Evolutionary conservation across 2,888 invertebrate genomes (phyloP), one percentile per base, ranked within the genome.

Genomic region (Nymphalis polychloros): DNA sequence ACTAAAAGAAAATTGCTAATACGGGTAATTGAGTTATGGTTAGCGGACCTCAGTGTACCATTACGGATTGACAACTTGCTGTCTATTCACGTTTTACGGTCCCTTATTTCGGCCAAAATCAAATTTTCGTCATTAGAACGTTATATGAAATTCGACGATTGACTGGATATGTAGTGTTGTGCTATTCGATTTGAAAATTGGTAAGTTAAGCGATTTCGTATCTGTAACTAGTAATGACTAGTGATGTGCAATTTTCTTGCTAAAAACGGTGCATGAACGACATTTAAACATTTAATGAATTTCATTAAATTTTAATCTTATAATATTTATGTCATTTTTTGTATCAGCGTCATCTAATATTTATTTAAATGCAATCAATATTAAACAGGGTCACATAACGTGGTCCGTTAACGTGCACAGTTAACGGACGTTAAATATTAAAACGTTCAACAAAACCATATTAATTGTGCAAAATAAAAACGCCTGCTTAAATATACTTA

Each of bases 1-100:
- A 79, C 92, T 89, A 84, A 63, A 75, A 79, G 84, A 83, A 87
- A 88, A 90, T 89, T 86, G 89, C 87, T 92, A 92, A 92, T 91
- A 85, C 90, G 79, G 84, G 79, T 92, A 92, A 92, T 92, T 92
- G 91, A 92, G 86, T 92, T 92, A 92, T 82, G 82, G 84, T 84
- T 78, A 80, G 79, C 79, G 86, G 89, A 85, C 89, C 88, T 87
- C 86, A 82, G 80, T 80, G 82, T 80, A 79, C 80, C 90, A 90
- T 86, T 91, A 81, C 83, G 80, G 81, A 80, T 79, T 79, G 85
- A 81, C 77, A 73, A 76, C 75, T 78, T 79, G 78, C 72, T 74
- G 74, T 69, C 68, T 72, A 67, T 72, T 68, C 72, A 76, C 78
- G 79, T 73, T 75, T 69, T 69, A 64, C 62, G 68, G 52, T 64